phyloP scores from a whole-genome alignment of 2,113 vertebrate species.

The Sceloporus undulatus region DNA sequence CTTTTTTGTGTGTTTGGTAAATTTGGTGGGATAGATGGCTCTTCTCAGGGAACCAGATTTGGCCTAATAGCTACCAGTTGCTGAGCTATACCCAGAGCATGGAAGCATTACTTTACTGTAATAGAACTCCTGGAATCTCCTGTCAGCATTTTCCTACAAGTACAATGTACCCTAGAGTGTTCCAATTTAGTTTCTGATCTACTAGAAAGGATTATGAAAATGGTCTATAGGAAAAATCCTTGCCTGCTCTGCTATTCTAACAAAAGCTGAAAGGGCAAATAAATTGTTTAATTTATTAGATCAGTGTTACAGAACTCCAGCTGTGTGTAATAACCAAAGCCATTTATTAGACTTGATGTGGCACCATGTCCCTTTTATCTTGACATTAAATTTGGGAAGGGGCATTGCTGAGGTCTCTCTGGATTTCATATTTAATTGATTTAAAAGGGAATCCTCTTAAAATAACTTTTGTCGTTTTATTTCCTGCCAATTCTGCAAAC shows the following conservation, averaged over 20 bases:
- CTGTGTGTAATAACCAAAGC: neutral
- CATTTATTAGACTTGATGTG: neutral
- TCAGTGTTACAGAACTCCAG: neutral
- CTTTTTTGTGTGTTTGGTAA: no score
- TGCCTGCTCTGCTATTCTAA: neutral
- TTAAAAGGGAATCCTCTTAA: neutral
- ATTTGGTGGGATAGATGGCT: no score
- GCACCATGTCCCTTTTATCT: neutral
- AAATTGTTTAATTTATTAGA: conserved; percentile 10
- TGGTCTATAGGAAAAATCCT: neutral
- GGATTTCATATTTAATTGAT: conserved; percentile 9
- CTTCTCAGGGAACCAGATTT: neutral
- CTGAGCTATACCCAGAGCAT: no score
- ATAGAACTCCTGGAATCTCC: no score
- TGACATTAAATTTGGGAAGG: neutral
- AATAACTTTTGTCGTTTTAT: neutral
- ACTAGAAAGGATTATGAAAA: neutral
- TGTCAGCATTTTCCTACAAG: neutral
- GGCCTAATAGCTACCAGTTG: no score
- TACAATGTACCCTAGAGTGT: neutral
- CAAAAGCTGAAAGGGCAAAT: neutral
- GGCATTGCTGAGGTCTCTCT: conserved; percentile 6
- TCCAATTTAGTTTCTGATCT: neutral
- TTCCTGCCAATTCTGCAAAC: conserved; percentile 24
- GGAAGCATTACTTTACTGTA: no score